Base-by-base conservation (phyloP, 2,113 vertebrate genomes). In the Andinoacara biseriatus region DNA sequence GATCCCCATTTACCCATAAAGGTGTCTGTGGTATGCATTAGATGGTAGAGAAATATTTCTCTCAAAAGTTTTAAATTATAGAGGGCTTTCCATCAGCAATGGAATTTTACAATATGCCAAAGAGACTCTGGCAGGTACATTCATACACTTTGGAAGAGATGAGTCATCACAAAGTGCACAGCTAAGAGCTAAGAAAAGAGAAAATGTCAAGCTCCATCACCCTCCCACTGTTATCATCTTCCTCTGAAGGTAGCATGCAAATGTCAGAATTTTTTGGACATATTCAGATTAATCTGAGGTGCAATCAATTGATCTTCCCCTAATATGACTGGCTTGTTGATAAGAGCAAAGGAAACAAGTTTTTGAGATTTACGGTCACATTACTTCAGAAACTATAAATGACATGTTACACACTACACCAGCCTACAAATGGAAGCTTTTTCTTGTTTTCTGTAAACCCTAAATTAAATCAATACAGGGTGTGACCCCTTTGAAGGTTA, bases 61-160 rank as follows among this genome's bases (percentile, higher is more conserved):
- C 17, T 26, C 40, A 69, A 52, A 69, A 29, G 43, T 31, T 69
- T 31, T 31, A n/a, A 69, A 52, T 31, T 46, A 67, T 77, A 3
- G 17, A 59, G 24, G 26, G 24, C 29, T 74, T 67, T 82, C 2
- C 31, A 52, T 58, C 35, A 40, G 2, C 17, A 49, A 10, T 82
- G 61, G 26, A 84, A 77, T 78, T 62, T 40, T 61, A 67, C 58
- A 75, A 7, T 33, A 61, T 76, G 78, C 54, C 54, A 77, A 33
- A 43, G 57, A 22, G 29, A 38, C 56, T 76, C 43, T 67, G 15
- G 83, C 26, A 74, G 76, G 31, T 76, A 1, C 60, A 67, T 78
- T 65, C 52, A 43, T 40, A 13, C 18, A 57, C 20, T 20, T 29
- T 58, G 52, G 75, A 29, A n/a, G 18, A 29, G 11, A 83, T 83